phyloP scores from a whole-genome alignment of 2,797 vertebrate species.

The Ispidina picta region DNA sequence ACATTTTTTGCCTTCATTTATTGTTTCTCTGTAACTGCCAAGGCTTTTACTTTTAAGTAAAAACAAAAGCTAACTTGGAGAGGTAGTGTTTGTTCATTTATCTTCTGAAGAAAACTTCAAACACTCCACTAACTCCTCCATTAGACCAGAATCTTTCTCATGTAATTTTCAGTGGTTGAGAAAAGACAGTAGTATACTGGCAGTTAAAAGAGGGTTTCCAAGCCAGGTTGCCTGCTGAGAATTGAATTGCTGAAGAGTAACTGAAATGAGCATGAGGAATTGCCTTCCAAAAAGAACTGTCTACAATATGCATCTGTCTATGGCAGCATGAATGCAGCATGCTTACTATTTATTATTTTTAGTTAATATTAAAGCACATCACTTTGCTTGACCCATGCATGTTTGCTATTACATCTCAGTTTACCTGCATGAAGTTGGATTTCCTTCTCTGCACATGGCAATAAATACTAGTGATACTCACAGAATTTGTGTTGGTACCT shows the following conservation, averaged over 20 bases:
- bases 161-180: not conserved
- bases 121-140: not conserved
- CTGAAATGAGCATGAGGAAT: not conserved
- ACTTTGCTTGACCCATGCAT: not conserved
- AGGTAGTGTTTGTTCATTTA: not conserved
- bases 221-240: not conserved
- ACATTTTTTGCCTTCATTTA: not conserved
- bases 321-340: not conserved
- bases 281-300: not conserved
- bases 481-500: not conserved
- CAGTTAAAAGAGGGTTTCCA: not conserved
- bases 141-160: not conserved
- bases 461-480: not conserved
- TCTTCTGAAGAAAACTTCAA: not conserved
- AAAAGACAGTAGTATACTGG: not conserved
- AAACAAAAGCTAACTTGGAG: not conserved
- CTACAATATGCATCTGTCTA: rapidly evolving
- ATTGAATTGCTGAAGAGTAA: not conserved
- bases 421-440: not conserved
- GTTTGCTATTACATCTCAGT: not conserved
- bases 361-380: not conserved
- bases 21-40: not conserved
- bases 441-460: not conserved
- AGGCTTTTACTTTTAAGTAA: not conserved
- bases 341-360: not conserved